Conservation (phyloP, 2,797 vertebrate genomes). For the Ptychadena robeensis region DNA sequence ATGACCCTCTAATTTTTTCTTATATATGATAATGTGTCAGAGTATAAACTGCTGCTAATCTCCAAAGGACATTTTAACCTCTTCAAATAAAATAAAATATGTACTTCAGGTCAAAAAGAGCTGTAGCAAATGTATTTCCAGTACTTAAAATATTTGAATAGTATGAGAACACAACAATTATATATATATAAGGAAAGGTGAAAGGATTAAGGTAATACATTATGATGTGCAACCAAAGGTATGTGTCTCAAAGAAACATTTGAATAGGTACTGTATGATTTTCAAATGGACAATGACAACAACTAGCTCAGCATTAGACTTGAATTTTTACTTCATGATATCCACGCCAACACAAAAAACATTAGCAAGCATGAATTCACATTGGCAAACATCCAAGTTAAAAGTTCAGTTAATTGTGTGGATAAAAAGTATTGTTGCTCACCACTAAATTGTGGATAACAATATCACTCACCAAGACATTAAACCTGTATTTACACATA, state of each 20-base stretch:
- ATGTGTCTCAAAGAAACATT: neutral
- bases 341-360: too few relatives aligned
- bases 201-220: neutral
- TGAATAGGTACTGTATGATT: neutral
- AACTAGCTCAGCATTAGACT: too few relatives aligned
- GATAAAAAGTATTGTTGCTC: too few relatives aligned
- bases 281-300: neutral
- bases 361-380: too few relatives aligned
- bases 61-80: slow-evolving; percentile 56
- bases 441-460: too few relatives aligned
- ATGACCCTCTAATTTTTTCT: slow-evolving; percentile 50
- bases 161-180: neutral
- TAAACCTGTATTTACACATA: too few relatives aligned
- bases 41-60: slow-evolving; percentile 45
- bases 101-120: slow-evolving; percentile 14
- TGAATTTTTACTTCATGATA: too few relatives aligned
- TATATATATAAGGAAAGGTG: neutral
- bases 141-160: slow-evolving; percentile 17
- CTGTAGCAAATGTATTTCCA: slow-evolving; percentile 5
- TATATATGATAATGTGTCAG: slow-evolving; percentile 57
- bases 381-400: too few relatives aligned
- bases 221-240: neutral
- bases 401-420: too few relatives aligned
- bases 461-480: too few relatives aligned
- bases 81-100: slow-evolving; percentile 36